Base-by-base conservation (phyloP, 2,113 vertebrate genomes). In the Chaetops frenatus region DNA sequence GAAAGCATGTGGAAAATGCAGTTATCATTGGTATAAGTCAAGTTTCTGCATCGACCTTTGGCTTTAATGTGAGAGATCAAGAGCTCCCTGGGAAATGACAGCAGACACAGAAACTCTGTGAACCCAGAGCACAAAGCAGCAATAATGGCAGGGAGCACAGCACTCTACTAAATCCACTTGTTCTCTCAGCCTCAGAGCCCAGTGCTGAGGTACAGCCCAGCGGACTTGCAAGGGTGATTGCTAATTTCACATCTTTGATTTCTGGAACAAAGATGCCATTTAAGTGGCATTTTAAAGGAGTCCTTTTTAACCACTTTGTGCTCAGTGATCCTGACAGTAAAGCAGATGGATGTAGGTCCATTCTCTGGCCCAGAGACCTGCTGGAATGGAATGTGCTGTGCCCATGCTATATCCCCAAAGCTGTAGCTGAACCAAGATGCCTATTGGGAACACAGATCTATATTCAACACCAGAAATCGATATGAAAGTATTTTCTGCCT, bases 1-100 rank as follows among this genome's bases (percentile, higher is more conserved):
- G 97, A 8, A 97, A 97, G 80, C 97, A 98, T 3, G 98, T 98
- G 81, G 97, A 98, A 87, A 83, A 95, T 2, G 97, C 97, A 3
- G 98, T 97, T 16, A 78, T 98, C 86, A 93, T 98, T 15, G 18
- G 62, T 65, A 74, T 96, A 38, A 86, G 70, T 16, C 78, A 77
- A 45, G 53, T 97, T 40, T 91, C 83, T 57, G 96, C 97, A 8
- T 66, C 95, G 7, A 97, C 98, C 19, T 91, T 92, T 36, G 95
- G 96, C 91, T 98, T 98, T 93, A 94, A 84, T 47, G 98, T 98
- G 97, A 98, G 98, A 81, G 78, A 66, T 67, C 45, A 82, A 73
- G 60, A 72, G n/a, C 2, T 1, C n/a, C 42, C 58, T 42, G 42
- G 29, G 84, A 58, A 79, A 81, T 12, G 28, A 16, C 23, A 67